Base-by-base conservation (phyloP, 2,113 vertebrate species). In the Rafetus swinhoei region DNA sequence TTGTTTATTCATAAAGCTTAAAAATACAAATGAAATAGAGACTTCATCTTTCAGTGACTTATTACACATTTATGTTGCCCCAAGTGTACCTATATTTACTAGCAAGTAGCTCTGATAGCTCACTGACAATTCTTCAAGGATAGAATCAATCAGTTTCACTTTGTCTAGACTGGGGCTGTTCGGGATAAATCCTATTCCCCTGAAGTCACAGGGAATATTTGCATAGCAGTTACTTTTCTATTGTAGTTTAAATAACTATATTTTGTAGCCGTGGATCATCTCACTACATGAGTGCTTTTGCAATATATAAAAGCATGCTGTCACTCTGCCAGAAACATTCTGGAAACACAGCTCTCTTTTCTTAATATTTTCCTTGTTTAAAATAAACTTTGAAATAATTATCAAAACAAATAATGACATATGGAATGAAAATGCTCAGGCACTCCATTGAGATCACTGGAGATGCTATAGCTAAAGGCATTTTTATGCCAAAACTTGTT, bases 1-100 rank as follows among this genome's bases (percentile, higher is more conserved):
- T 95, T 93, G 83, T 92, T 93, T 94, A 91, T 91, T 89, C 57
- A 57, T 88, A 95, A 92, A 96, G 87, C 55, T 92, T 82, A 69
- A 93, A 54, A 45, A 81, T 87, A 87, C 94, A 96, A 93, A 94
- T 90, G 77, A 94, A 94, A 93, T 21, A 90, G 50, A 82, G 72
- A 39, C 85, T 89, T 95, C 79, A 88, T 92, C 82, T 92, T 92
- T 84, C 76, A 85, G 79, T 94, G 82, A 69, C 93, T 94, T 95
- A 55, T 53, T 90, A 29, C 69, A 93, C 69, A 59, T 96, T 96
- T 94, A 92, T 85, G 89, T 95, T 92, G 87, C 90, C 80, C 52
- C 88, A 53, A 90, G 82, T 89, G 77, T 0, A 1, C 54, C 76
- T 89, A 0, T 92, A 86, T 94, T 92, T 94, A 90, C 86, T 92